phyloP scores from a whole-genome alignment of 1,140 invertebrate species.

The Delia radicum region DNA sequence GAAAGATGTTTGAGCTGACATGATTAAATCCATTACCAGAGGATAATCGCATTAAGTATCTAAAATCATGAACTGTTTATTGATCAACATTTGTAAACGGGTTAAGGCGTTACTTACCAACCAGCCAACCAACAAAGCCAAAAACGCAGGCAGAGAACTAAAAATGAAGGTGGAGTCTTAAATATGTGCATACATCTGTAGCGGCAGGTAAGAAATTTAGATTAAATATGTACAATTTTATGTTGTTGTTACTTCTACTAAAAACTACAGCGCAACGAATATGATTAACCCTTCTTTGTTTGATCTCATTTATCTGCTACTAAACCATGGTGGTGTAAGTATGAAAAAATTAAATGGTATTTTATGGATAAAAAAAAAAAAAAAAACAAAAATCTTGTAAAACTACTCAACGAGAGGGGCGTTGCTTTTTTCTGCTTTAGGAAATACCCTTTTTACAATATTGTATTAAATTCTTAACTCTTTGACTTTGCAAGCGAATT shows the following conservation, averaged over 20 bases:
- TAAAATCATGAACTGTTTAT: conserved; percentile 20
- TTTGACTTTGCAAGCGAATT: neutral
- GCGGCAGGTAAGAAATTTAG: neutral
- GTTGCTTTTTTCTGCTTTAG: conserved; percentile 1
- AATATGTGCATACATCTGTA: neutral
- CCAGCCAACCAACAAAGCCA: neutral
- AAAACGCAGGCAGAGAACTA: neutral
- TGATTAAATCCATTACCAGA: conserved; percentile 30
- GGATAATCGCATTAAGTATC: conserved; percentile 29
- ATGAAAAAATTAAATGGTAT: neutral
- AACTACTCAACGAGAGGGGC: too few relatives aligned
- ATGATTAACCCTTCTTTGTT: conserved; percentile 25
- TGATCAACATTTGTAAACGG: conserved; percentile 30
- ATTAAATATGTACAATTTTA: neutral
- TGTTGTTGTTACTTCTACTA: neutral
- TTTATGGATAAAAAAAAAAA: neutral
- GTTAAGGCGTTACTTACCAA: conserved; percentile 10
- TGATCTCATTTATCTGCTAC: neutral
- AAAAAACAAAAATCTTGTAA: too few relatives aligned
- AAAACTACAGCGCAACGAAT: conserved; percentile 26
- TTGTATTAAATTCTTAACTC: neutral
- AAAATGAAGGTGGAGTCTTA: neutral
- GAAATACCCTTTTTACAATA: neutral
- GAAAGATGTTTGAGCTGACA: conserved; percentile 23
- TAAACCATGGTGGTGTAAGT: neutral